These are phyloP conservation scores for Coreoperca whiteheadi DNA, from an alignment of 2,113 vertebrate species.

Conservation along the genomic window DNA sequence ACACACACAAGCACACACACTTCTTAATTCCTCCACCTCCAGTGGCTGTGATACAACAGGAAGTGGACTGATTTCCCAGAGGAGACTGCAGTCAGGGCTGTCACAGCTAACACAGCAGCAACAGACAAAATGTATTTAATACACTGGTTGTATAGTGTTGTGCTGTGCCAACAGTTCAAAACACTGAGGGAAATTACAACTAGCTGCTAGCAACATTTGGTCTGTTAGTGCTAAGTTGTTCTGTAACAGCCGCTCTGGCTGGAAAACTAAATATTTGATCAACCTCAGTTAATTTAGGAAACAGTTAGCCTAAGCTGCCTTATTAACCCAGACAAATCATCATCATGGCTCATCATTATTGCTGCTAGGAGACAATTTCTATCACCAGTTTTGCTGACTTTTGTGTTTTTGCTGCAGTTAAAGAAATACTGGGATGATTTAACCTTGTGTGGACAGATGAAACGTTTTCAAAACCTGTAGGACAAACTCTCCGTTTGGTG, in stretches of 20 bases:
- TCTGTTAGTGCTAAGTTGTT: constrained; percentile 26
- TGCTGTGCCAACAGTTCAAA: constrained; percentile 41
- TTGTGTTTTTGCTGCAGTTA: neutral
- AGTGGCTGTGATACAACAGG: constrained; percentile 63
- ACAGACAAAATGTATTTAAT: constrained; percentile 62
- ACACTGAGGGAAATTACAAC: constrained; percentile 40
- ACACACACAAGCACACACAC: constrained; percentile 28
- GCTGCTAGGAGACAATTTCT: neutral
- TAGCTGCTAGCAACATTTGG: constrained; percentile 18
- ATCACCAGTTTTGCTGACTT: neutral
- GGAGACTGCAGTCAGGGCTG: constrained; percentile 70
- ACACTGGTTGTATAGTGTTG: constrained; percentile 41
- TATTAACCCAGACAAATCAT: neutral
- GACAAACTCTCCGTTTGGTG: neutral
- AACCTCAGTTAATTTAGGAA: constrained; percentile 44
- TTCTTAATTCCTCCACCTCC: constrained; percentile 61
- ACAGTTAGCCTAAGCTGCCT: constrained; percentile 8
- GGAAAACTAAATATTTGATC: constrained; percentile 63
- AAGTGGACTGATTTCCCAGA: constrained; percentile 77
- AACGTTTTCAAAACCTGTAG: neutral
- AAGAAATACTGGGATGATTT: neutral
- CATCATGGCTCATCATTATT: neutral
- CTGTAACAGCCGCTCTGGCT: constrained; percentile 14
- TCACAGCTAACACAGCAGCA: constrained; percentile 59
- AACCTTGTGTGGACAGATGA: neutral